Evolutionary conservation across 2,113 vertebrate species (phyloP), one percentile per base, ranked within the genome.

Genomic region (Larimichthys polyactis): DNA sequence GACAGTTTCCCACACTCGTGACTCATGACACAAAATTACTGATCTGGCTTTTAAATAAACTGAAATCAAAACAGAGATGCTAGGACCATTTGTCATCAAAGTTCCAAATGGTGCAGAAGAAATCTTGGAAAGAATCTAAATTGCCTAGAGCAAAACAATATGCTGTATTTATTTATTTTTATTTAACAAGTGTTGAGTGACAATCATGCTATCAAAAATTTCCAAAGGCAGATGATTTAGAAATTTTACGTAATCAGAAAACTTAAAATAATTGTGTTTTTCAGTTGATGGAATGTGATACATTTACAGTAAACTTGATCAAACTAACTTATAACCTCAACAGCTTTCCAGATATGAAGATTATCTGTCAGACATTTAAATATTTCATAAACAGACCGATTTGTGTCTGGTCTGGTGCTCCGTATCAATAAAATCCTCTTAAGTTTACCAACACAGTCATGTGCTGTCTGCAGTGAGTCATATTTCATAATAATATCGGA

Each of bases 381-480:
- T 44, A 44, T 44, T 2, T 44, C 12, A 44, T 44, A 44, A 44
- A 44, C 43, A 44, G 43, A 12, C 11, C 11, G 19, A 32, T 36
- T 49, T 22, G 4, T 6, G 2, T 59, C 43, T 49, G 43, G 27
- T 27, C 27, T 11, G 4, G 2, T 73, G 17, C 6, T 19, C 12
- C 19, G n/a, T n/a, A 32, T 29, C 1, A 17, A n/a, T 32, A 19
- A 22, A 29, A 49, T 14, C 44, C 20, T 19, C 8, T 17, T 17
- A 11, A 22, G 19, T 36, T 69, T 17, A 17, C 20, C 57, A 36
- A 63, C 57, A 36, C 29, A 49, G 76, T 79, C 75, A 67, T 29
- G 65, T 54, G 24, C 36, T 55, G 11, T 60, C 24, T 20, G 70
- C 60, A 32, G 52, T 16, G 22, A 43, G 24, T 32, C 27, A 68